Base-by-base conservation (phyloP, 2,888 invertebrate species). In the Volucella inanis region DNA sequence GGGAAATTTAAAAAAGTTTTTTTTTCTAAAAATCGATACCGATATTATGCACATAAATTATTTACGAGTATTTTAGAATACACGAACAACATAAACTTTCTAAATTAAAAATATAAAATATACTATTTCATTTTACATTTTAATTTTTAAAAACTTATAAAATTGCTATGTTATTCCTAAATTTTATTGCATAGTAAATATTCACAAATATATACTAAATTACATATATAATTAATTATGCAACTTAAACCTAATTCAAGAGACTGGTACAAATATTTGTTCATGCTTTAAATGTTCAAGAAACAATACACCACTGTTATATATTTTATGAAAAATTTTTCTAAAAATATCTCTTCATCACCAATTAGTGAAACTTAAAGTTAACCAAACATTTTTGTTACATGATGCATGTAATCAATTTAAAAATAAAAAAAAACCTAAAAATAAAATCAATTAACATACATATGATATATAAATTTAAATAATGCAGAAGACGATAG, bases 201-300 rank as follows among this genome's bases (percentile, higher is more conserved):
- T 31, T 31, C 74, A 71, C 11, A 79, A 45, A 39, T 22, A 68
- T n/a, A 52, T 8, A 12, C 64, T 22, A 22, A 8, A 18, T 54
- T 43, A 15, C 54, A 49, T 57, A 49, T 64, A 45, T 9, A 15
- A 67, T 45, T 68, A 39, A 49, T 64, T 38, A 54, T 54, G 38
- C 54, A 55, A 8, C 39, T n/a, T 12, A 65, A 57, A 71, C 47
- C 45, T 74, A 54, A 78, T 74, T 74, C 75, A 84, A 76, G 84
- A 84, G 84, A 84, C 84, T 84, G 80, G 84, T 84, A 84, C 75
- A 80, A 71, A 84, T 70, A 84, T 79, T 70, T 79, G 75, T 84
- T 80, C 65, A 76, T 80, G 84, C 84, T 84, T 78, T 80, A 61
- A 80, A 84, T 84, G 75, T 79, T 75, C 47, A 49, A 79, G 38